Base-by-base conservation (phyloP, 2,113 vertebrate genomes). In the Aptenodytes patagonicus region DNA sequence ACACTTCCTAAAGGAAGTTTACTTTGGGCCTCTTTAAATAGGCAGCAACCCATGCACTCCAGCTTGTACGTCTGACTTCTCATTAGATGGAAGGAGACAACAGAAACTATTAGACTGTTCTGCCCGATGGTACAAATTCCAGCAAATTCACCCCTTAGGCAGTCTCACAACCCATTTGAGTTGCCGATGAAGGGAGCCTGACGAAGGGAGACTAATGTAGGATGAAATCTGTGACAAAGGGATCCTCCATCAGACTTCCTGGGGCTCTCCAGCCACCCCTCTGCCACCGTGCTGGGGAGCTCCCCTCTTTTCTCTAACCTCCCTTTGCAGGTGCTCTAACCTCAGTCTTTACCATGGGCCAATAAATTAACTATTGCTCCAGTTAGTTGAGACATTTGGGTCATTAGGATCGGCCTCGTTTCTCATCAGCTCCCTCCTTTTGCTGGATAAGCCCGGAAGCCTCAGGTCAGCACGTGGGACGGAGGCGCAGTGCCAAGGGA, bases 1-100 rank as follows among this genome's bases (percentile, higher is more conserved):
- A 71, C 40, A 7, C 70, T 90, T 97, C 93, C 94, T 95, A 52
- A 82, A 89, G 83, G 93, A 96, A 92, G 95, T 93, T 95, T 95
- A 87, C 94, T 90, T 90, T 91, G 91, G 93, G 87, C 77, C 95
- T 88, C 62, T 82, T 83, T 87, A 80, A 83, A 82, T 6, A 31
- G 87, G 75, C 71, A 97, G 94, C 89, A 88, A 61, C 81, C 40
- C 15, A 0, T 64, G 71, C n/a, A 28, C 84, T 93, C 75, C 95
- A 52, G 61, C 20, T 46, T 66, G 51, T 11, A 2, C 78, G 57
- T 66, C 75, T 17, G 17, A 76, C 52, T 81, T 64, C 66, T 87
- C 73, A 13, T 31, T 12, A 49, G 57, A 76, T 31, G 84, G 84
- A 83, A 89, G 65, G 60, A 91, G 91, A 80, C 73, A 89, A 42